phyloP scores from a whole-genome alignment of 2,797 vertebrate genomes.

The Coendou prehensilis region DNA sequence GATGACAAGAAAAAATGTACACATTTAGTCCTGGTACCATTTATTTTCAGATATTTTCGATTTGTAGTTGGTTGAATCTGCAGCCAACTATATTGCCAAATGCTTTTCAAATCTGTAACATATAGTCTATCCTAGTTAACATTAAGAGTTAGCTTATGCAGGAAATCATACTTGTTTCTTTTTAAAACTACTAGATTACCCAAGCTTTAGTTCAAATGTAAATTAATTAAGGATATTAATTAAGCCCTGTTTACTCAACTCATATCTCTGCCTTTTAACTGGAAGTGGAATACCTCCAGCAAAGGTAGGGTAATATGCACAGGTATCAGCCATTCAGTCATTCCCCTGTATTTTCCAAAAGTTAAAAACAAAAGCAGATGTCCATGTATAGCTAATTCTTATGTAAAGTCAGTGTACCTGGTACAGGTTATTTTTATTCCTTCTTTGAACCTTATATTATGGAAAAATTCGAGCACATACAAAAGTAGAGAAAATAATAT shows the following conservation, averaged over 20 bases:
- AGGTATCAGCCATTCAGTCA: background rate
- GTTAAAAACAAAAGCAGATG: background rate
- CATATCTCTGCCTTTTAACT: background rate
- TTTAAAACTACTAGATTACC: conserved; percentile 31
- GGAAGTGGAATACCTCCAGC: background rate
- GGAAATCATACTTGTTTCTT: conserved; percentile 15
- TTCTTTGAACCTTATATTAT: background rate
- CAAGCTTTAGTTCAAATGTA: conserved; percentile 22
- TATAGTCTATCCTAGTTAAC: background rate
- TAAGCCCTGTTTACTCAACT: background rate
- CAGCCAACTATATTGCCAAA: background rate
- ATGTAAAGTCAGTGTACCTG: background rate
- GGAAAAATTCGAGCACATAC: conserved; percentile 17
- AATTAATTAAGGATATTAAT: conserved; percentile 1
- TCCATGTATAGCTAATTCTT: background rate
- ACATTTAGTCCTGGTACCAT: background rate
- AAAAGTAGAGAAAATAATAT: background rate
- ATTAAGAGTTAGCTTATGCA: background rate
- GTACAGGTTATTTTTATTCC: background rate
- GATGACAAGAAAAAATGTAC: background rate
- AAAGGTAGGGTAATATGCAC: background rate
- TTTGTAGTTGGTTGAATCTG: background rate
- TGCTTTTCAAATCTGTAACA: background rate
- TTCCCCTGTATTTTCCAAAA: background rate
- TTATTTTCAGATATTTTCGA: background rate